Percentiles rank a stretch among this genome's conserved stretches.
These are phyloP conservation scores for Rutilus rutilus DNA, from an alignment of 2,113 vertebrate genomes.

Conservation along the genomic window DNA sequence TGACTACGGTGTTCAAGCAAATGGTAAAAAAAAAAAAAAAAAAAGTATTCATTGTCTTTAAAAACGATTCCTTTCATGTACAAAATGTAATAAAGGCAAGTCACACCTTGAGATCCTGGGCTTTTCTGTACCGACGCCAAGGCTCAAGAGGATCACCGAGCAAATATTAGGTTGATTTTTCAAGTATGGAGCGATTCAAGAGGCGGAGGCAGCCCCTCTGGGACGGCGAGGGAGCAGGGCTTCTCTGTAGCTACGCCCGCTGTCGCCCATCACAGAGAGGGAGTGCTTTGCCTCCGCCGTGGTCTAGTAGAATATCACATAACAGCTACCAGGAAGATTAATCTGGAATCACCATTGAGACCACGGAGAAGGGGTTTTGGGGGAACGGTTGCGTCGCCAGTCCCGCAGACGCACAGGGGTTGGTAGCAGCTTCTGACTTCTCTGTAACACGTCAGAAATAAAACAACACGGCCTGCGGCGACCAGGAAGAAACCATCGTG, in stretches of 20 bases:
- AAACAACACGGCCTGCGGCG: slow-evolving; percentile 68
- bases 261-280: slow-evolving; percentile 65
- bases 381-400: background rate
- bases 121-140: slow-evolving; percentile 47
- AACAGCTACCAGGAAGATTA: slow-evolving; percentile 66
- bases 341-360: slow-evolving; percentile 39
- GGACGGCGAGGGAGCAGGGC: slow-evolving; percentile 67
- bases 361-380: background rate
- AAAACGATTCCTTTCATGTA: slow-evolving; percentile 31
- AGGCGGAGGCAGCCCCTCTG: slow-evolving; percentile 52
- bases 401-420: slow-evolving; percentile 37
- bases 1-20: background rate
- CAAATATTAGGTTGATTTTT: slow-evolving; percentile 47
- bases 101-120: slow-evolving; percentile 42
- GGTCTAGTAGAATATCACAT: slow-evolving; percentile 72
- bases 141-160: slow-evolving; percentile 18
- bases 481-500: background rate
- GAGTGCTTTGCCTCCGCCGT: slow-evolving; percentile 62
- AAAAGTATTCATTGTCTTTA: slow-evolving; percentile 16
- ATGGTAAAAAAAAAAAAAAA: background rate
- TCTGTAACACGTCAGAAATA: slow-evolving; percentile 81
- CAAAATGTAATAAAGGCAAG: slow-evolving; percentile 42
- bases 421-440: slow-evolving; percentile 80
- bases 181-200: slow-evolving; percentile 64
- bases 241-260: slow-evolving; percentile 86